Evolutionary conservation across 2,113 vertebrate species (phyloP).

Genomic region (Dromiciops gliroides): DNA sequence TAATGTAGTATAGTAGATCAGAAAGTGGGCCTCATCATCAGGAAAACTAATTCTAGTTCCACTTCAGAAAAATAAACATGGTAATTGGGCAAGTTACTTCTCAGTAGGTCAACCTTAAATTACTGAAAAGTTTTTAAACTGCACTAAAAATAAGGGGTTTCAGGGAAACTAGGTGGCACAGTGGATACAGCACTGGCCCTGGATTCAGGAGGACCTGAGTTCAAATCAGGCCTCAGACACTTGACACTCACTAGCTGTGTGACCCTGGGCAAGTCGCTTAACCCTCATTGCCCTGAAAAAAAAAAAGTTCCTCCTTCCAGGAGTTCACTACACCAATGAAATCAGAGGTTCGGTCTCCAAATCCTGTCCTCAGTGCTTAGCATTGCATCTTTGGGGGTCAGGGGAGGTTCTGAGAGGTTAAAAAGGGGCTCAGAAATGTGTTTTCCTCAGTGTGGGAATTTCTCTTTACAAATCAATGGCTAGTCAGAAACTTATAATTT

Average conservation of each 20-base stretch:
- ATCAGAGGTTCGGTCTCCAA: background rate
- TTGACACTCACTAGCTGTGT: too few species aligned
- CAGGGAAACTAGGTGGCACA: too few species aligned
- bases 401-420: background rate
- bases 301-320: background rate
- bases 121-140: background rate
- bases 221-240: too few species aligned
- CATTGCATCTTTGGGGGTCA: fast-evolving
- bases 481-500: background rate
- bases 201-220: too few species aligned
- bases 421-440: background rate
- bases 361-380: background rate
- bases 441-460: background rate
- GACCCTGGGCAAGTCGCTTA: too few species aligned
- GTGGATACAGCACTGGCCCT: too few species aligned
- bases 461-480: background rate
- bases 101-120: background rate
- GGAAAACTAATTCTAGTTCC: background rate
- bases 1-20: background rate
- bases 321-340: background rate
- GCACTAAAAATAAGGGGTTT: background rate
- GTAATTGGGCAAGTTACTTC: background rate
- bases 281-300: too few species aligned
- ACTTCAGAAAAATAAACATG: background rate
- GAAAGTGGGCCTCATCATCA: background rate